Conservation (phyloP, 2,888 invertebrate species). For the Cylloceria caligata region DNA sequence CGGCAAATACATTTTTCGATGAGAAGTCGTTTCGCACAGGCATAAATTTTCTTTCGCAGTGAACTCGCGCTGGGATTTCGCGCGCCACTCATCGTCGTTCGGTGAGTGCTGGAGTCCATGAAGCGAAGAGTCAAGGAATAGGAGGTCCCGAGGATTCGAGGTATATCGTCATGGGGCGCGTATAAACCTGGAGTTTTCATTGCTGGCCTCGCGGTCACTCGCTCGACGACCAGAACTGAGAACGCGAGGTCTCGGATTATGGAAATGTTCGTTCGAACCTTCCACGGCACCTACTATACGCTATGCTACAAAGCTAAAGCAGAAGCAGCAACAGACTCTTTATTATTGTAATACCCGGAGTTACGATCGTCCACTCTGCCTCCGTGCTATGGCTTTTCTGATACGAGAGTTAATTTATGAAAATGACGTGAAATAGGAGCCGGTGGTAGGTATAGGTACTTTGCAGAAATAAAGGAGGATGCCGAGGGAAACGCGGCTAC, state of each 20-base stretch:
- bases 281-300: constrained; percentile 45
- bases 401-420: constrained; percentile 80
- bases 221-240: constrained; percentile 34
- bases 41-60: constrained; percentile 56
- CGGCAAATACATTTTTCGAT: constrained; percentile 52
- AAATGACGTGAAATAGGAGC: constrained; percentile 79
- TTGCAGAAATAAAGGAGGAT: constrained; percentile 4
- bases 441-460: constrained; percentile 50
- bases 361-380: constrained; percentile 78
- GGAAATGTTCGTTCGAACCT: constrained; percentile 78
- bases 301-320: constrained; percentile 32
- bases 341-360: constrained; percentile 83
- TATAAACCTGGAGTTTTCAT: constrained; percentile 78
- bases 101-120: constrained; percentile 15
- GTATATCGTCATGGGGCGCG: constrained; percentile 61
- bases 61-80: not conserved
- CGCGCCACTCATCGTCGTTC: constrained; percentile 45
- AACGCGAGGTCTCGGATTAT: constrained; percentile 78
- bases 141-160: constrained; percentile 49
- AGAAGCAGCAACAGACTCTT: constrained; percentile 75
- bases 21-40: constrained; percentile 55
- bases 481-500: not conserved
- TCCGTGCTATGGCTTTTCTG: constrained; percentile 69
- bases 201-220: constrained; percentile 71
- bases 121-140: not conserved